Conservation (phyloP, 2,888 invertebrate species). For the Agonum fuliginosum region DNA sequence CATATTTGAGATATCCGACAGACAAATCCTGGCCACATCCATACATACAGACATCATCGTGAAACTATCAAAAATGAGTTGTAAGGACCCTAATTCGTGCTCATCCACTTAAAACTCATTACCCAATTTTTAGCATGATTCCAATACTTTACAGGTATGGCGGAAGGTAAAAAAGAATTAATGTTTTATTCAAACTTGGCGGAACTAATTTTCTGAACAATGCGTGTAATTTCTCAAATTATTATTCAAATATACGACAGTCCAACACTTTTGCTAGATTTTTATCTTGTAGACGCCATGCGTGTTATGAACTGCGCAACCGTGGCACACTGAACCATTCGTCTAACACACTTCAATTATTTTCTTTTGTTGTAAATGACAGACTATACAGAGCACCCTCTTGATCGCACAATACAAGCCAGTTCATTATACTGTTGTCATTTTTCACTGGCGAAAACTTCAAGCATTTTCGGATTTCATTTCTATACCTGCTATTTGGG, state of each 20-base stretch:
- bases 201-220: constrained; percentile 31
- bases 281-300: too few species aligned
- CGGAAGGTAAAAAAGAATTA: neutral
- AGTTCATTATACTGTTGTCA: constrained; percentile 67
- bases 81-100: too few species aligned
- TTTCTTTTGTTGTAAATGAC: constrained; percentile 67
- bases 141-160: too few species aligned
- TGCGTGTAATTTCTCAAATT: neutral
- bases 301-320: neutral
- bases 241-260: constrained; percentile 22
- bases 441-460: constrained; percentile 63
- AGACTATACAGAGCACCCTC: constrained; percentile 66
- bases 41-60: too few species aligned
- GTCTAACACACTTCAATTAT: constrained; percentile 65
- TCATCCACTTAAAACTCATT: too few species aligned
- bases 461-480: constrained; percentile 47
- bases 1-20: too few species aligned
- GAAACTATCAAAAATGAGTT: too few species aligned
- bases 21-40: too few species aligned
- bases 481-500: constrained; percentile 45
- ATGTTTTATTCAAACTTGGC: constrained; percentile 7
- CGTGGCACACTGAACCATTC: neutral
- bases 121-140: too few species aligned
- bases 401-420: constrained; percentile 48
- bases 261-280: neutral